Evolutionary conservation across 2,797 vertebrate species (phyloP), one percentile per base, ranked within the genome.

Genomic region (Myripristis jacobus): DNA sequence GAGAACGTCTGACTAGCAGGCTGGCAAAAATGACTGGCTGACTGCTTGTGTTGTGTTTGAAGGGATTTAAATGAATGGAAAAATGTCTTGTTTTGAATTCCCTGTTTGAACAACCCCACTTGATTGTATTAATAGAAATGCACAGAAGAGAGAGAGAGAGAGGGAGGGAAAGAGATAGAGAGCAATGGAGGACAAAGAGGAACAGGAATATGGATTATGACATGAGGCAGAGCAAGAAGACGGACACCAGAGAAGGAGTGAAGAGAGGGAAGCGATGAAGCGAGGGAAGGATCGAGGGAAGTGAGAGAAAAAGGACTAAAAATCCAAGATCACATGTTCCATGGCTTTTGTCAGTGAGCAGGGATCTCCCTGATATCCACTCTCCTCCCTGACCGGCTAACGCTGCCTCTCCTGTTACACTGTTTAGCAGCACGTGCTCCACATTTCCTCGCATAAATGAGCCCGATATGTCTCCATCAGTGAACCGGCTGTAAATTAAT

Each of bases 401-500:
- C 60, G 66, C 79, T 61, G 73, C 83, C 81, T 89, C 84, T 89
- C 81, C 78, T 60, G 82, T 91, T 88, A 71, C 83, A 79, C 56
- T 72, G 63, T 65, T 66, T 5, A 51, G 77, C 0, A 84, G 81
- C 88, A 88, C 69, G 77, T 85, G 87, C 80, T 86, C 74, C 75
- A 80, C 69, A 75, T 78, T 79, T 81, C 57, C 51, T 79, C 29
- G 6, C 79, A 74, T 65, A 78, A 85, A 81, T 77, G 86, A 82
- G 77, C 77, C 68, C 72, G 61, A 81, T 59, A 79, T 63, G 70
- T 81, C 73, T 84, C 82, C 68, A 78, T 79, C 77, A 85, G 73
- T 27, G 70, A 74, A 80, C 24, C 36, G 25, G 68, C 89, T 80
- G 88, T 82, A 86, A 87, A 88, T 89, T 70, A 70, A 82, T 85